Percentiles rank a stretch among this genome's conserved stretches.
Conservation (phyloP, 2,797 vertebrate species). For the Lerista edwardsae region DNA sequence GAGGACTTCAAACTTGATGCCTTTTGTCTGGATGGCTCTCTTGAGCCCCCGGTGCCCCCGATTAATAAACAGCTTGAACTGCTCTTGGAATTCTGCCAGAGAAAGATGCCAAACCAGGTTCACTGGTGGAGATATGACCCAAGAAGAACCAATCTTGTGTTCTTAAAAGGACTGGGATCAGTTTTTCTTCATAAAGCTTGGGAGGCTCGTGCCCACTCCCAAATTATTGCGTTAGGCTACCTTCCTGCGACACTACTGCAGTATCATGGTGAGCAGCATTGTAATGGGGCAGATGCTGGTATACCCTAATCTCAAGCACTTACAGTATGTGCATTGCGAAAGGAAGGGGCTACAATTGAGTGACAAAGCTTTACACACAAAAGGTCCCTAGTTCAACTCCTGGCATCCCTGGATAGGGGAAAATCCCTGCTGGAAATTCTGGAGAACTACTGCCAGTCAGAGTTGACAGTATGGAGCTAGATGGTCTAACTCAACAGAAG, state of each 20-base stretch:
- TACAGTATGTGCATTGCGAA: background rate
- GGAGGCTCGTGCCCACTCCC: background rate
- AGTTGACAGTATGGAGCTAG: too few relatives aligned
- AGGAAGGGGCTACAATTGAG: background rate
- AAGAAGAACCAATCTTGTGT: background rate
- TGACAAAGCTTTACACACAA: too few relatives aligned
- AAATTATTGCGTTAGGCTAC: background rate
- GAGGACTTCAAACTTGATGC: constrained; percentile 90
- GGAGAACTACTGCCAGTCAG: too few relatives aligned
- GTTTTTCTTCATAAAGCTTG: background rate
- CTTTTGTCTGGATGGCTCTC: constrained; percentile 88
- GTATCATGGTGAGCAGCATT: background rate
- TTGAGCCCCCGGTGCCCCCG: constrained; percentile 85
- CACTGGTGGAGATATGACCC: too few relatives aligned
- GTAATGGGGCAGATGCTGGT: background rate
- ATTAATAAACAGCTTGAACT: constrained; percentile 88
- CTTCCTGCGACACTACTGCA: background rate
- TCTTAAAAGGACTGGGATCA: background rate
- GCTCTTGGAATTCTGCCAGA: constrained; percentile 84
- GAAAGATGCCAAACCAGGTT: background rate
- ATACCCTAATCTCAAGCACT: too few relatives aligned
- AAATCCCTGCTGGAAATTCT: too few relatives aligned
- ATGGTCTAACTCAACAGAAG: too few relatives aligned
- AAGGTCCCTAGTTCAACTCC: too few relatives aligned
- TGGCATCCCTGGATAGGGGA: too few relatives aligned